Evolutionary conservation across 2,113 vertebrate species (phyloP).

Genomic region (Neoarius graeffei): DNA sequence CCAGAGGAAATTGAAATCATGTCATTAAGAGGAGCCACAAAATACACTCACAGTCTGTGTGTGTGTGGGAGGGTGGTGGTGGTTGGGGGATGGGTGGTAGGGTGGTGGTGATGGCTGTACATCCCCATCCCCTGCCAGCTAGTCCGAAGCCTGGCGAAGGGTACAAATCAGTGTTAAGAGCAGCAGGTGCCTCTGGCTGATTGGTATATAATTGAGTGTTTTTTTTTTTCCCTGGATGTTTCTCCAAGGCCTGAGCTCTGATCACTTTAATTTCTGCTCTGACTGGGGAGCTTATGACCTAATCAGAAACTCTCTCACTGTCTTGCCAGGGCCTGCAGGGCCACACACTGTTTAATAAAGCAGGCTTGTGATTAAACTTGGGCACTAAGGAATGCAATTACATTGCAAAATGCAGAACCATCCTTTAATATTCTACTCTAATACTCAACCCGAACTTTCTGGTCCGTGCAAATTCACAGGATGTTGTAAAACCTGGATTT

Average conservation of each 20-base stretch:
- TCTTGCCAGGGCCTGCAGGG: slow-evolving; percentile 10
- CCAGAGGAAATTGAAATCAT: slow-evolving; percentile 47
- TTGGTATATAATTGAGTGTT: slow-evolving; percentile 52
- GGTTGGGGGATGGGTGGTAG: background rate
- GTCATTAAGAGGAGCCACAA: background rate
- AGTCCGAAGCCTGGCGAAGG: slow-evolving; percentile 32
- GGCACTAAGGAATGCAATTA: slow-evolving; percentile 13
- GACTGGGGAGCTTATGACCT: slow-evolving; percentile 42
- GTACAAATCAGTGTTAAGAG: slow-evolving; percentile 48
- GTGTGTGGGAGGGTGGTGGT: background rate
- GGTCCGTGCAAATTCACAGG: background rate
- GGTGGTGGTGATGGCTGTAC: background rate
- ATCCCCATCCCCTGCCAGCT: background rate
- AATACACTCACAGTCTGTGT: background rate
- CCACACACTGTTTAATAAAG: slow-evolving; percentile 27
- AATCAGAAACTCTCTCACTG: slow-evolving; percentile 44
- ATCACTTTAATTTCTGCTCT: slow-evolving; percentile 44
- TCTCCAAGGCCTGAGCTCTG: slow-evolving; percentile 44
- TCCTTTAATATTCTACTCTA: background rate
- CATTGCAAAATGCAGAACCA: background rate
- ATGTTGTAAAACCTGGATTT: background rate
- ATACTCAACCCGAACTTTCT: background rate
- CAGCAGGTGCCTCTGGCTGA: slow-evolving; percentile 38
- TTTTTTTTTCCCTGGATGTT: slow-evolving; percentile 38
- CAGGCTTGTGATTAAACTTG: slow-evolving; percentile 18